Percentiles rank a stretch among this genome's conserved stretches.
Conservation (phyloP, 1,140 invertebrate genomes). For the Planococcus citri region DNA sequence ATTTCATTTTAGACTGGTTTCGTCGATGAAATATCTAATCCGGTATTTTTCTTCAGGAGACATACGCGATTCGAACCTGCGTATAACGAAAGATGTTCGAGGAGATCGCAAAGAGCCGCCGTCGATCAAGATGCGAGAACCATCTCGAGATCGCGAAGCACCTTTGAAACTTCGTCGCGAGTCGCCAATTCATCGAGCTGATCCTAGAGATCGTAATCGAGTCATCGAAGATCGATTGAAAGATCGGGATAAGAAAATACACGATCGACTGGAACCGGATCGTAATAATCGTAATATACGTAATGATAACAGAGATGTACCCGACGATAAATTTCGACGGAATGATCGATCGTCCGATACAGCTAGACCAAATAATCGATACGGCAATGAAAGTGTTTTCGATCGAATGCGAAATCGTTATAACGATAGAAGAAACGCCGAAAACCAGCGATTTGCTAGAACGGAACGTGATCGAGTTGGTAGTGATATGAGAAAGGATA, state of each 20-base stretch:
- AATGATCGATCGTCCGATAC: background rate
- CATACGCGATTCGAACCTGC: background rate
- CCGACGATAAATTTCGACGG: background rate
- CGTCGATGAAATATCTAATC: background rate
- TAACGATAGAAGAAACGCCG: background rate
- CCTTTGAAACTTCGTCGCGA: background rate
- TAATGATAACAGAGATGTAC: background rate
- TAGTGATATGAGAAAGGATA: background rate
- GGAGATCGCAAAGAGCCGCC: constrained; percentile 1
- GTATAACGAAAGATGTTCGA: background rate
- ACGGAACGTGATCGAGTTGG: background rate
- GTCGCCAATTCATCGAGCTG: background rate
- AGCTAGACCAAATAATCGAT: background rate
- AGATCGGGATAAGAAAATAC: background rate
- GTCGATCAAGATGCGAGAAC: background rate
- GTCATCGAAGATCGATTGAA: background rate
- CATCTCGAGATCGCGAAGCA: background rate
- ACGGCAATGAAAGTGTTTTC: background rate
- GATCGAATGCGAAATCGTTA: constrained; percentile 9
- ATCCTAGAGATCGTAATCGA: background rate
- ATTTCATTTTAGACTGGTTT: no score
- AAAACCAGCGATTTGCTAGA: background rate
- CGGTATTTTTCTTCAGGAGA: background rate
- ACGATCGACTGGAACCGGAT: background rate
- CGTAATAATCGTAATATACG: background rate